Conservation (phyloP, 2,888 invertebrate genomes). For the Drosophila greeni region DNA sequence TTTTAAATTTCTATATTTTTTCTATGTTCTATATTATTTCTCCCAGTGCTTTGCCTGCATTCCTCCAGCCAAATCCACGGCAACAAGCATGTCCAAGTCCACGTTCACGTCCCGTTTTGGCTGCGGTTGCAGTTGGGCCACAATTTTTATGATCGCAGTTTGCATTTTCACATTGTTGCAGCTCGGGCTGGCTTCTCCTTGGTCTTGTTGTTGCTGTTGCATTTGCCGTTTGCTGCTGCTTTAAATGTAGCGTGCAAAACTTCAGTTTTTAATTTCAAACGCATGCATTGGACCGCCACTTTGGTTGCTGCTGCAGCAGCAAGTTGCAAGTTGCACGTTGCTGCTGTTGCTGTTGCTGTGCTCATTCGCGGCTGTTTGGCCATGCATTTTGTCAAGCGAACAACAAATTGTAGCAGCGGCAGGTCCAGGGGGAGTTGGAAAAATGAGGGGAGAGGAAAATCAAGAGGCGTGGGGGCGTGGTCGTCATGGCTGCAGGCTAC, state of each 20-base stretch:
- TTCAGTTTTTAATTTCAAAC: slow-evolving; percentile 71
- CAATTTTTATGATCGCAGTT: slow-evolving; percentile 65
- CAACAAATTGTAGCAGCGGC: slow-evolving; percentile 33
- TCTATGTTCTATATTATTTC: background rate
- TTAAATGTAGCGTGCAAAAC: slow-evolving; percentile 71
- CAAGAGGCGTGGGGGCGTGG: slow-evolving; percentile 30
- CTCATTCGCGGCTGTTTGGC: slow-evolving; percentile 37
- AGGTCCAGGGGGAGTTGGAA: slow-evolving; percentile 8
- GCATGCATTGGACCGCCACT: slow-evolving; percentile 71
- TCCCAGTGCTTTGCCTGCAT: slow-evolving; percentile 19
- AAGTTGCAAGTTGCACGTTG: slow-evolving; percentile 15
- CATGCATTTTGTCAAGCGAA: slow-evolving; percentile 62
- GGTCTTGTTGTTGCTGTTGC: slow-evolving; percentile 37
- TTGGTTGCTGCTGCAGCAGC: slow-evolving; percentile 22
- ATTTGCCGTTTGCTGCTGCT: slow-evolving; percentile 60
- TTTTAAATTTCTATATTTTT: background rate
- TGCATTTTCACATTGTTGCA: slow-evolving; percentile 67
- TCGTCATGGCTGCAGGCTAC: slow-evolving; percentile 40
- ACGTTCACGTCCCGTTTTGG: slow-evolving; percentile 56
- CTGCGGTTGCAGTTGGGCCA: slow-evolving; percentile 49
- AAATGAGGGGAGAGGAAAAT: background rate
- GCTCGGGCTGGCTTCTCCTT: slow-evolving; percentile 18
- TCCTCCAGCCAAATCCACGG: slow-evolving; percentile 36
- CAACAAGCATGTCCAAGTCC: slow-evolving; percentile 48
- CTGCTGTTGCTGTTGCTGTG: slow-evolving; percentile 9